These are phyloP conservation scores for Globodera rostochiensis DNA, from an alignment of 1,140 invertebrate genomes.

Conservation along the genomic window DNA sequence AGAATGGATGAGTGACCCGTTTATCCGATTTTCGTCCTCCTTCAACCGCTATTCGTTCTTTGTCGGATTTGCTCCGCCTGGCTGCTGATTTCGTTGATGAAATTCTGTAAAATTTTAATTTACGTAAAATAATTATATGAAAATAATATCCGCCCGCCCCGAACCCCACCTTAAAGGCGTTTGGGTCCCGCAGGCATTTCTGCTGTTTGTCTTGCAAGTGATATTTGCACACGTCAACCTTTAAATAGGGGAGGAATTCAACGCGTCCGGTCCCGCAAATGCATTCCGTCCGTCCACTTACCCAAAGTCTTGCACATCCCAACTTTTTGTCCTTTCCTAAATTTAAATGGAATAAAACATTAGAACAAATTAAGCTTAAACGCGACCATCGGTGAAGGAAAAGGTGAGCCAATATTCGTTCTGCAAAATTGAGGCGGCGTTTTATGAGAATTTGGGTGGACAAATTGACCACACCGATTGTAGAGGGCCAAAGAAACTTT, in stretches of 20 bases:
- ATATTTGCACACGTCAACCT: conserved; percentile 46
- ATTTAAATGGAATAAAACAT: not conserved
- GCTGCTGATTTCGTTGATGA: conserved; percentile 62
- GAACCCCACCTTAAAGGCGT: conserved; percentile 54
- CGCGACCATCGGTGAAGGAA: conserved; percentile 63
- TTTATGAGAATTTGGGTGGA: not conserved
- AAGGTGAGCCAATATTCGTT: conserved; percentile 66
- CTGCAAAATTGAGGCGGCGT: conserved; percentile 32
- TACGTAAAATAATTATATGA: not conserved
- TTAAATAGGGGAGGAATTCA: not conserved
- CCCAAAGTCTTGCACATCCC: conserved; percentile 64
- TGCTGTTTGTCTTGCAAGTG: conserved; percentile 65
- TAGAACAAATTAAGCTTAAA: not conserved
- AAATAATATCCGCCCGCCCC: conserved; percentile 3
- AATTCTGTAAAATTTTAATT: conserved; percentile 33
- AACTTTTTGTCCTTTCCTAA: conserved; percentile 48
- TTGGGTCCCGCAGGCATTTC: conserved; percentile 62
- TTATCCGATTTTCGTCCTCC: not conserved
- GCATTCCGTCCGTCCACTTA: conserved; percentile 51
- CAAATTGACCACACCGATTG: conserved; percentile 53
- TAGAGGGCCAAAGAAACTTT: conserved; percentile 64
- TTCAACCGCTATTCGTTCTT: conserved; percentile 24
- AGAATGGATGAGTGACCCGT: not conserved
- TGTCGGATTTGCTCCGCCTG: conserved; percentile 63
- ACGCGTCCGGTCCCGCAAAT: not conserved